A percentile compares a stretch with the other conserved stretches of the same genome.
Conservation (phyloP, 2,113 vertebrate species). For the Vulpes vulpes region DNA sequence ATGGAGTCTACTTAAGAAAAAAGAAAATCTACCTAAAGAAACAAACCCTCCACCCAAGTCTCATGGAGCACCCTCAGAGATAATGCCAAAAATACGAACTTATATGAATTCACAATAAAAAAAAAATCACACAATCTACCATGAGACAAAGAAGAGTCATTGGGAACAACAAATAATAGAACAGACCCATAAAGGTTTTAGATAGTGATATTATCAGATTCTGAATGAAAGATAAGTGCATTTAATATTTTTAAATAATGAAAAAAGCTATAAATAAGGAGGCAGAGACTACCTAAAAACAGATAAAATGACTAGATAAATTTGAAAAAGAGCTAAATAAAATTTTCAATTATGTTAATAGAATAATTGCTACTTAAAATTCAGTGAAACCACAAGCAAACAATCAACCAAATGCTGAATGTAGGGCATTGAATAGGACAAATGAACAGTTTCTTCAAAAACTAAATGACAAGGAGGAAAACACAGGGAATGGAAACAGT, state of each 20-base stretch:
- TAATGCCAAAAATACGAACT: background rate
- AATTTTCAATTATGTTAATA: background rate
- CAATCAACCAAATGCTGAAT: slow-evolving; percentile 29
- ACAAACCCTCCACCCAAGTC: background rate
- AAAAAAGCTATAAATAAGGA: slow-evolving; percentile 21
- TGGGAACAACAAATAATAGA: slow-evolving; percentile 46
- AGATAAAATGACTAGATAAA: background rate
- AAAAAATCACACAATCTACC: background rate
- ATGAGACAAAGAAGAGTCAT: background rate
- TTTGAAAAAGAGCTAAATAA: slow-evolving; percentile 56
- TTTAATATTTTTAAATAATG: slow-evolving; percentile 29
- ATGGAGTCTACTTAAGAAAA: background rate
- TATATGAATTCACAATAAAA: background rate
- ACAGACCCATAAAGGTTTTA: background rate
- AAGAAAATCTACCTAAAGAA: slow-evolving; percentile 51
- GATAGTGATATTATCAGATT: background rate
- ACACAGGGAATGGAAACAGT: background rate
- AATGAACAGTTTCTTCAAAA: slow-evolving; percentile 42
- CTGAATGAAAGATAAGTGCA: background rate
- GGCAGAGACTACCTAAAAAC: background rate
- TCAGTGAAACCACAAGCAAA: slow-evolving; percentile 6
- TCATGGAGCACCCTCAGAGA: background rate
- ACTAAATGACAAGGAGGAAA: background rate
- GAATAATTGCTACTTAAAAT: slow-evolving; percentile 41
- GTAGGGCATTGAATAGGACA: background rate